phyloP scores from a whole-genome alignment of 2,113 vertebrate genomes.

The Tragelaphus buxtoni region DNA sequence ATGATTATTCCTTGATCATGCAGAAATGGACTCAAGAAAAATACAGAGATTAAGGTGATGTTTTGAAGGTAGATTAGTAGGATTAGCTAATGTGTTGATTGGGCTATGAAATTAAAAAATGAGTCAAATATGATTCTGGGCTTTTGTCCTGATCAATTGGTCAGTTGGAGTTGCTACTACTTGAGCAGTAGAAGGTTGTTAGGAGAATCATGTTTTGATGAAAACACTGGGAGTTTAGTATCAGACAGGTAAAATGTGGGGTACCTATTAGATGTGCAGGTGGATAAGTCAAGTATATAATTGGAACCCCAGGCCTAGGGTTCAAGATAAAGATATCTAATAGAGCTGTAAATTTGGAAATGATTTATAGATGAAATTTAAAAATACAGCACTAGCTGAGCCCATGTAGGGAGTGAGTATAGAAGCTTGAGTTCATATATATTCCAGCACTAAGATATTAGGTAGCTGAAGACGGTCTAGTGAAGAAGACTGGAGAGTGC shows the following conservation, averaged over 20 bases:
- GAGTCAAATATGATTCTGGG: not conserved
- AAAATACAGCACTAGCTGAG: not conserved
- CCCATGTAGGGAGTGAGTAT: not conserved
- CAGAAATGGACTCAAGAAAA: not conserved
- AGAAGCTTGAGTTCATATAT: not conserved
- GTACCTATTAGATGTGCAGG: not conserved
- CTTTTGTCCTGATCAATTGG: not conserved
- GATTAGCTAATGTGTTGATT: not conserved
- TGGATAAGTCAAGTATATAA: not conserved
- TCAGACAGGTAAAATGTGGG: not conserved
- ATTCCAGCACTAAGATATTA: not conserved
- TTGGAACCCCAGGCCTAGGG: not conserved
- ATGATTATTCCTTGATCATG: not conserved
- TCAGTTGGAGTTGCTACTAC: not conserved
- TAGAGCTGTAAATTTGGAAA: not conserved
- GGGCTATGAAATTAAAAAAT: not conserved
- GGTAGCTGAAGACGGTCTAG: not conserved
- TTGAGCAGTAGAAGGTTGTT: not conserved
- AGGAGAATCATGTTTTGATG: not conserved
- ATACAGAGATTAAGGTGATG: not conserved
- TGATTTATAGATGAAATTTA: not conserved
- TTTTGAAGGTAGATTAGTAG: not conserved
- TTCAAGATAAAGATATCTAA: not conserved
- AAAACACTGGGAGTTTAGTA: not conserved
- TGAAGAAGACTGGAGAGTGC: not conserved